A percentile compares a stretch with the other conserved stretches of the same genome.
phyloP scores from a whole-genome alignment of 2,888 invertebrate genomes.

The Drosophila melanosoma region DNA sequence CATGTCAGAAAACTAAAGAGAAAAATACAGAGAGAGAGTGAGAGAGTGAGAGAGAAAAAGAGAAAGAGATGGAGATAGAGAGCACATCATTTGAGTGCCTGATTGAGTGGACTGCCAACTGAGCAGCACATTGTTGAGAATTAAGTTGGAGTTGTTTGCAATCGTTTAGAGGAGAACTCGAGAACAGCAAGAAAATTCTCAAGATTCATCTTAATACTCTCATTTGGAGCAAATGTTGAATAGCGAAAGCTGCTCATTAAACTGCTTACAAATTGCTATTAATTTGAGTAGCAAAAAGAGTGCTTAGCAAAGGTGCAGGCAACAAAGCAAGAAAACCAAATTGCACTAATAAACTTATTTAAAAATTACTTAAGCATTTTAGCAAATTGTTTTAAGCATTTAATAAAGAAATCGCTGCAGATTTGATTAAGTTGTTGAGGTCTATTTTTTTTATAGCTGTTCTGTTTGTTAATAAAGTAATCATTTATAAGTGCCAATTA shows the following conservation, averaged over 20 bases:
- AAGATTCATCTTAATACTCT: conserved; percentile 14
- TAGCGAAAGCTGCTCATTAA: conserved; percentile 10
- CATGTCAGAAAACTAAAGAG: conserved; percentile 10
- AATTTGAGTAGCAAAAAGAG: neutral
- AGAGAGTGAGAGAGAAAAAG: neutral
- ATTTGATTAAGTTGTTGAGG: neutral
- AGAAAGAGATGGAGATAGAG: conserved; percentile 1
- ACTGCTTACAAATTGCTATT: conserved; percentile 11
- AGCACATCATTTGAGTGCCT: conserved; percentile 45
- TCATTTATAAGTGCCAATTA: too few relatives aligned
- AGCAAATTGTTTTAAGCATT: neutral
- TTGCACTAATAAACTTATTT: neutral
- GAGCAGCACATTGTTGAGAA: conserved; percentile 43
- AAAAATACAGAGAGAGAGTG: conserved; percentile 2
- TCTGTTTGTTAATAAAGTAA: too few relatives aligned
- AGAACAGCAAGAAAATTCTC: conserved; percentile 2
- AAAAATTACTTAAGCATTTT: neutral
- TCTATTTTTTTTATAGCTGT: neutral
- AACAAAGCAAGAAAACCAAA: neutral
- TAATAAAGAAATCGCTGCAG: neutral
- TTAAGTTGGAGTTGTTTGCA: conserved; percentile 20
- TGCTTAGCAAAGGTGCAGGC: neutral
- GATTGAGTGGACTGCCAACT: conserved; percentile 69
- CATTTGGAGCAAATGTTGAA: conserved; percentile 14
- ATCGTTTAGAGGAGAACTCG: conserved; percentile 13